Base-by-base conservation (phyloP, 2,888 invertebrate genomes). In the Rutpela maculata region DNA sequence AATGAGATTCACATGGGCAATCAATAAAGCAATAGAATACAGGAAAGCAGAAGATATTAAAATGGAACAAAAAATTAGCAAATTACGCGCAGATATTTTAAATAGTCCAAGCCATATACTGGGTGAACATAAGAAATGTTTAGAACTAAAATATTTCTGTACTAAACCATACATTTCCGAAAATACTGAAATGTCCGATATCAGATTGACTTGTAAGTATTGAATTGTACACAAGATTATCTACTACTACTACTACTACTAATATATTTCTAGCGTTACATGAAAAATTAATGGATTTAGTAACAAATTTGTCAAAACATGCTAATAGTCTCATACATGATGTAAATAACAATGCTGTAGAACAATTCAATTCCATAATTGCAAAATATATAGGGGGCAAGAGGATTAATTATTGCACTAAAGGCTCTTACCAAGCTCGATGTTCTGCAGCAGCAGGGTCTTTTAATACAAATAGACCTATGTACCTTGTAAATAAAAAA, bases 371-470 rank as follows among this genome's bases (percentile, higher is more conserved):
- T 78, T 78, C 77, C 19, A 74, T 76, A 59, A 69, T 80, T 50
- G 67, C 77, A 18, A 79, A 81, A 79, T 77, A 76, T 75, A 60
- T 81, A 43, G 81, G 78, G 9, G 81, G 76, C 18, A 81, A 81
- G 74, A 31, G 79, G 17, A 71, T 80, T 38, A 77, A 80, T 75
- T 79, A 55, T 77, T 65, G 65, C 60, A 72, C 35, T n/a, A 17
- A 18, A 71, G 77, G n/a, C 3, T 56, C 56, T 6, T 56, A 56
- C 18, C 56, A 56, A 18, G 18, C 6, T 18, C 3, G 56, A 56
- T 17, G 56, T 17, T n/a, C 56, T 1, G 56, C 56, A 18, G 56
- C 56, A 56, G 56, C 18, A 18, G 17, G 10, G n/a, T n/a, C 17
- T 7, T 18, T 17, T 10, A 56, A 56, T 56, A 56, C 56, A 7